Evolutionary conservation across 1,140 invertebrate species (phyloP), one percentile per base, ranked within the genome.

Genomic region (Whitmania pigra): DNA sequence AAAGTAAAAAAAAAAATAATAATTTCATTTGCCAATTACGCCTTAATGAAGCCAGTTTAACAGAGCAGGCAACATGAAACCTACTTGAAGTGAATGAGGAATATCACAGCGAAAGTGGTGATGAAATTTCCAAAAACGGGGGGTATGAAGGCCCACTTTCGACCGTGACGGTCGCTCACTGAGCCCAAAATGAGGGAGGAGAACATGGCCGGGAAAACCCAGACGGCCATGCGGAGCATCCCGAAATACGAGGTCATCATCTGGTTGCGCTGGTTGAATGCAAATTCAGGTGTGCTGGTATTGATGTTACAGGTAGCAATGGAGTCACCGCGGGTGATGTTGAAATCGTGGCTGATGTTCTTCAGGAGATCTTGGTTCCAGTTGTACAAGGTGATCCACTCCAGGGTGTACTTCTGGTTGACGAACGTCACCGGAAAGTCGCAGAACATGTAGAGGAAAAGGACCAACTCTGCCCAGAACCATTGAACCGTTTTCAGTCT

Each of bases 81-180:
- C 60, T 20, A 43, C 22, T 69, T 53, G 22, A 72, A 31, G 31
- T n/a, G 31, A 25, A 70, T 54, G 29, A 73, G 43, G 18, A 73
- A 18, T 43, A 70, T 55, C 29, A 70, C 55, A 20, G 67, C n/a
- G 25, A 70, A 57, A 13, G 67, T 25, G 17, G 31, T 69, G 36
- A 70, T n/a, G 20, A 69, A 40, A 22, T 22, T 57, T 22, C 72
- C 72, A 1, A 73, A 63, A 18, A 73, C 18, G 27, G 72, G 72
- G 20, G 72, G 72, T 18, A 73, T 31, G 31, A 73, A 54, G 68
- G 68, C 72, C 29, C 53, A 73, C 15, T 57, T 49, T 13, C 72
- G 67, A 27, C 72, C 72, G 11, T 25, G 43, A 29, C 69, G 22
- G 53, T 73, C 72, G 68, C 72, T 73, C 22, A 53, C 53, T 22